phyloP scores from a whole-genome alignment of 2,113 vertebrate species.

The Thymallus thymallus region DNA sequence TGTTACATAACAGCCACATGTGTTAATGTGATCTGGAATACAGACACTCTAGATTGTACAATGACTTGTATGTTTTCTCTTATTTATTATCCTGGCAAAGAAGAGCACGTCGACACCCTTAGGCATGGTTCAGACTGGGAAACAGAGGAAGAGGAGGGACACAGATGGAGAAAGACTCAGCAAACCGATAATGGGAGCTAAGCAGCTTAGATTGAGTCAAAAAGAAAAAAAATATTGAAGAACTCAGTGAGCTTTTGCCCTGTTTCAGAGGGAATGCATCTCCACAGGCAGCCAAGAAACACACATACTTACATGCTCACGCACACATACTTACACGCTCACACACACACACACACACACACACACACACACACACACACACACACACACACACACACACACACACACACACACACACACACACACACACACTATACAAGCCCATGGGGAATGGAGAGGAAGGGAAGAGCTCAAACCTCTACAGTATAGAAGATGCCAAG shows the following conservation, averaged over 20 bases:
- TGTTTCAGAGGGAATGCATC: slow-evolving; percentile 33
- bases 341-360: not conserved
- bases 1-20: slow-evolving; percentile 1
- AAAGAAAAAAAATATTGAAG: not conserved
- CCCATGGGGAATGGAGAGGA: not conserved
- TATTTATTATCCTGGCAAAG: slow-evolving; percentile 2
- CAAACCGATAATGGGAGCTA: not conserved
- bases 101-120: slow-evolving; percentile 1
- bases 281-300: slow-evolving; percentile 16
- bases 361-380: not conserved
- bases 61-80: not conserved
- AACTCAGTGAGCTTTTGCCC: slow-evolving; percentile 28
- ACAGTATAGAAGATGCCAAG: slow-evolving; percentile 34
- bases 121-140: not conserved
- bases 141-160: not conserved
- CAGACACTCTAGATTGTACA: not conserved
- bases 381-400: not conserved
- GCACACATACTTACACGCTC: not conserved
- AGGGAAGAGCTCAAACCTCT: slow-evolving; percentile 16
- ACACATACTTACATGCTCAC: not conserved
- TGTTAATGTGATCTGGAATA: not conserved
- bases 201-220: not conserved
- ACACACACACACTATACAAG: slow-evolving; percentile 12
- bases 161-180: slow-evolving; percentile 17
- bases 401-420: slow-evolving; percentile 4